Conservation (phyloP, 2,113 vertebrate genomes). For the Conger conger region DNA sequence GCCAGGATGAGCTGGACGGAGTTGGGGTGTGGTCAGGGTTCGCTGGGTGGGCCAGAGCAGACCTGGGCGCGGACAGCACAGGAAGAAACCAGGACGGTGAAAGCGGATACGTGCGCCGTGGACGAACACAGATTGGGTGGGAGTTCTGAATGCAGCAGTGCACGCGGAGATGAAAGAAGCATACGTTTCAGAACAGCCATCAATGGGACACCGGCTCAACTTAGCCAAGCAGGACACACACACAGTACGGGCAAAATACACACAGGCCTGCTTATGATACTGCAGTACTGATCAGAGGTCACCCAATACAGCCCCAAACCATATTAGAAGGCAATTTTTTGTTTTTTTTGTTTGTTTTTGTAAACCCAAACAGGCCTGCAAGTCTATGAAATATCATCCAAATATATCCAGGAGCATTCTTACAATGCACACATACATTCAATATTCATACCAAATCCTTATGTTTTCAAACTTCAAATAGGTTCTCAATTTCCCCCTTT, state of each 20-base stretch:
- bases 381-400: neutral
- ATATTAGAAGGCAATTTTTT: neutral
- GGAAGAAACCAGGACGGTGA: neutral
- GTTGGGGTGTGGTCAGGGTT: too few species aligned
- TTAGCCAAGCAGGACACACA: too few species aligned
- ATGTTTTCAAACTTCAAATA: too few species aligned
- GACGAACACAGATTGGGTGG: neutral
- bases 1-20: too few species aligned
- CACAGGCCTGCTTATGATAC: neutral
- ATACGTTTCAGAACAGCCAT: neutral
- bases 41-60: too few species aligned
- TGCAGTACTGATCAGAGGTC: neutral
- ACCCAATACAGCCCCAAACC: neutral
- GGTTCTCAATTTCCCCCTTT: too few species aligned
- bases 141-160: neutral
- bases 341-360: too few species aligned
- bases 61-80: neutral
- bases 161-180: neutral
- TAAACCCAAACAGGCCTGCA: neutral
- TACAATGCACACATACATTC: too few species aligned
- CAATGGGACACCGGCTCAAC: neutral
- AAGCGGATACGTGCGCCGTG: neutral
- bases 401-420: neutral
- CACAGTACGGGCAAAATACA: too few species aligned
- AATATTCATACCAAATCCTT: too few species aligned